Base-by-base conservation (phyloP, 1,140 invertebrate genomes). In the Atta colombica region DNA sequence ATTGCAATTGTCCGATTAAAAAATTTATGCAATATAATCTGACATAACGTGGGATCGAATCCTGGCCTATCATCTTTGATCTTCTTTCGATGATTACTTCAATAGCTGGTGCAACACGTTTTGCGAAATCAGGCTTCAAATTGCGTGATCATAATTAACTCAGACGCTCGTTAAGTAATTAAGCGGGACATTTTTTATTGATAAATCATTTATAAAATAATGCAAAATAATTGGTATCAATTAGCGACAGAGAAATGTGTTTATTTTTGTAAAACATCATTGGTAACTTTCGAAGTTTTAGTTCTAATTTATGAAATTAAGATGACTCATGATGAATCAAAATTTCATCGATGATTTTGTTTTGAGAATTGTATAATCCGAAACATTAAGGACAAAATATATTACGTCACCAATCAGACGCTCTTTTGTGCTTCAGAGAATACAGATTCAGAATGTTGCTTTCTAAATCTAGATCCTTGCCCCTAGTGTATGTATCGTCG, bases 1-100 rank as follows among this genome's bases (percentile, higher is more conserved):
- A 49, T 81, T 81, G 78, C 53, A 60, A 25, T 71, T 25, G 16
- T 25, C 16, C 51, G 21, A 55, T 81, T 71, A 39, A 58, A 45
- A 81, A 81, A 81, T 81, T 81, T 66, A 16, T 55, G 77, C 45
- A 31, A 51, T 53, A 78, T 25, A 3, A 81, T 81, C 77, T 39
- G 77, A 81, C n/a, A 78, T 51, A 81, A 81, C 21, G 53, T 58
- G 66, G 68, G 49, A 71, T 81, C 51, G 49, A 66, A 69, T 55
- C 77, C 35, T 16, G 77, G 51, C 31, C 35, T 65, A 66, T 65
- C 51, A 45, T 81, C 51, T 81, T 81, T 35, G 49, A 81, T 71
- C 66, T 81, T 58, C 51, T 58, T 81, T 71, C 63, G n/a, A 68
- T 55, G 77, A 71, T 81, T 81, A 69, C 49, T 78, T 66, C 65